Base-by-base conservation (phyloP, 2,888 invertebrate species). In the Pediacus dermestoides region DNA sequence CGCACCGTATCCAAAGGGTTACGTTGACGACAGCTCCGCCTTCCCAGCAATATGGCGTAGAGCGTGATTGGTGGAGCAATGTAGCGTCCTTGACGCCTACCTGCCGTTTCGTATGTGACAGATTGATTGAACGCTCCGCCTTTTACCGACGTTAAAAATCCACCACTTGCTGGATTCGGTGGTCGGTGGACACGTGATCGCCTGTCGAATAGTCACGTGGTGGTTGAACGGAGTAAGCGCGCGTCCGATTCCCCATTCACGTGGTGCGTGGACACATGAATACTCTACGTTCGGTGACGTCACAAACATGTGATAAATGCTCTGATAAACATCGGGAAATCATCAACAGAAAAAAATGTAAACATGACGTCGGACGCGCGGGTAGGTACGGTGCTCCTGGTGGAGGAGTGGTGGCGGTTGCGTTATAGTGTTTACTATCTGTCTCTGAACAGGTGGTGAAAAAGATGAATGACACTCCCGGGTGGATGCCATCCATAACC, bases 1-100 rank as follows among this genome's bases (percentile, higher is more conserved):
- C 48, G 48, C 57, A 50, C 42, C 46, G 49, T 48, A 42, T 40
- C 49, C 51, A 61, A 66, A 62, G 63, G 63, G 62, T 65, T 62
- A 60, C 52, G 57, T 48, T 33, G 46, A 35, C 44, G 34, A 23
- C 49, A 43, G 58, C 74, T 70, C 74, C 78, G 77, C 79, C 79
- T 72, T 64, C 61, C 70, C 72, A 72, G 75, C 78, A 80, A 79
- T 75, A 80, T 80, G 79, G 79, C 79, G 77, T 71, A 63, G 61
- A 56, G 66, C 69, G 68, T 72, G 76, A 79, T 79, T 80, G 78
- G 79, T 71, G 73, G 73, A 67, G 46, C 55, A 54, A 52, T 52
- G 50, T 43, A 44, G 53, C 55, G 60, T 48, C 60, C 59, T 60
- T 58, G 64, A 63, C 70, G 67, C 67, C 70, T 64, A 66, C 67